Percentiles rank a stretch among this genome's conserved stretches.
Evolutionary conservation across 1,140 invertebrate species (phyloP).

Genomic region (Arctopsyche grandis): DNA sequence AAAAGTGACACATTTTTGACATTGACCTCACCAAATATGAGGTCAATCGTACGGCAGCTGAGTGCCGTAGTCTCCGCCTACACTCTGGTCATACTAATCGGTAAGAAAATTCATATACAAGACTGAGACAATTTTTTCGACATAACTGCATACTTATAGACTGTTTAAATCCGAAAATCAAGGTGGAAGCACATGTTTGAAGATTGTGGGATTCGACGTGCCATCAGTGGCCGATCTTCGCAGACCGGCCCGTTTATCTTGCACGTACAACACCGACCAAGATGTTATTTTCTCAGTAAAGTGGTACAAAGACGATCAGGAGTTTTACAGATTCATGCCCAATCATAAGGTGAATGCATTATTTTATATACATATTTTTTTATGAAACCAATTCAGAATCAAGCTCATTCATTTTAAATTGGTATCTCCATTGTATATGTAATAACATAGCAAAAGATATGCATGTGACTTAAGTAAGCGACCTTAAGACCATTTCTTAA

Average conservation of each 20-base stretch:
- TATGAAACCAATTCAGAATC: too few species aligned
- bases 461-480: too few species aligned
- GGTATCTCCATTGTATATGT: too few species aligned
- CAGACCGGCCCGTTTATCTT: slow-evolving; percentile 26
- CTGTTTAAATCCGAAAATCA: background rate
- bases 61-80: slow-evolving; percentile 23
- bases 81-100: slow-evolving; percentile 35
- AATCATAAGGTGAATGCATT: slow-evolving; percentile 48
- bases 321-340: slow-evolving; percentile 72
- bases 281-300: slow-evolving; percentile 68
- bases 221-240: slow-evolving; percentile 40
- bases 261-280: slow-evolving; percentile 44
- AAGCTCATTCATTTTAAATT: too few species aligned
- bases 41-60: slow-evolving; percentile 18
- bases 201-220: slow-evolving; percentile 41
- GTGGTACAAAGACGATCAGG: slow-evolving; percentile 72
- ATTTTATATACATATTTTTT: slow-evolving; percentile 8
- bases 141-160: background rate
- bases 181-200: slow-evolving; percentile 45
- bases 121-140: too few species aligned
- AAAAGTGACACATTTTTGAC: background rate
- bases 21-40: slow-evolving; percentile 14
- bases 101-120: slow-evolving; percentile 34
- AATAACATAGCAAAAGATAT: too few species aligned
- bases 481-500: too few species aligned